phyloP scores from a whole-genome alignment of 2,113 vertebrate genomes.

The Myotis brandtii region DNA sequence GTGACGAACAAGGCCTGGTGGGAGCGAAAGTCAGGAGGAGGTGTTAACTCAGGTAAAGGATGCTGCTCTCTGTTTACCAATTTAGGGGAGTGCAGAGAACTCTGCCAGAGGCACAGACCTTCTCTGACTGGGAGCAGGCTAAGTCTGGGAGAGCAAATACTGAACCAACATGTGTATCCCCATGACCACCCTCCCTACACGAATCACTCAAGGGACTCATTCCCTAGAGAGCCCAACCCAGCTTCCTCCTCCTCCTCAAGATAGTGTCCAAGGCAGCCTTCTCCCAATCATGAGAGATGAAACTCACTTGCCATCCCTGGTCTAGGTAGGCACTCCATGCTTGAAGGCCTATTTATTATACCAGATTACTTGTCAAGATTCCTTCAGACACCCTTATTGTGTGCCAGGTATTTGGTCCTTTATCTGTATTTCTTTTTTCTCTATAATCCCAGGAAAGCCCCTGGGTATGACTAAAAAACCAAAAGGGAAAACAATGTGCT shows the following conservation, averaged over 20 bases:
- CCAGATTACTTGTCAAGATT: neutral
- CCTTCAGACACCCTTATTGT: neutral
- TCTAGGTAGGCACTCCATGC: rapidly evolving
- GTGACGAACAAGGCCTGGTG: neutral
- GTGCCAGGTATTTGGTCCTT: neutral
- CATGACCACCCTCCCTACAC: neutral
- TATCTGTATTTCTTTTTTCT: neutral
- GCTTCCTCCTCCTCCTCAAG: no score
- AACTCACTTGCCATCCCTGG: neutral
- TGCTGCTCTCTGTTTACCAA: neutral
- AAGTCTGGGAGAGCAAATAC: neutral
- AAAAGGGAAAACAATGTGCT: neutral
- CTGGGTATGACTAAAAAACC: neutral
- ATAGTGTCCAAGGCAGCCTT: neutral
- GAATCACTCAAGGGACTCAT: neutral
- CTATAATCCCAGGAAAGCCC: neutral
- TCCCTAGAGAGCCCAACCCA: neutral
- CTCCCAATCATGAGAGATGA: neutral
- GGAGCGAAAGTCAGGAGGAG: no score
- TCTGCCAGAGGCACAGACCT: neutral
- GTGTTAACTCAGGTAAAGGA: neutral
- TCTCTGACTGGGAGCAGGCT: neutral
- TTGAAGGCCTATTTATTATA: neutral
- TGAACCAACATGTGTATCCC: neutral
- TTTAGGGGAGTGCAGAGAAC: neutral